Conservation (phyloP, 35 echinoderm and acorn worm species). For the Stichopus chloronotus region DNA sequence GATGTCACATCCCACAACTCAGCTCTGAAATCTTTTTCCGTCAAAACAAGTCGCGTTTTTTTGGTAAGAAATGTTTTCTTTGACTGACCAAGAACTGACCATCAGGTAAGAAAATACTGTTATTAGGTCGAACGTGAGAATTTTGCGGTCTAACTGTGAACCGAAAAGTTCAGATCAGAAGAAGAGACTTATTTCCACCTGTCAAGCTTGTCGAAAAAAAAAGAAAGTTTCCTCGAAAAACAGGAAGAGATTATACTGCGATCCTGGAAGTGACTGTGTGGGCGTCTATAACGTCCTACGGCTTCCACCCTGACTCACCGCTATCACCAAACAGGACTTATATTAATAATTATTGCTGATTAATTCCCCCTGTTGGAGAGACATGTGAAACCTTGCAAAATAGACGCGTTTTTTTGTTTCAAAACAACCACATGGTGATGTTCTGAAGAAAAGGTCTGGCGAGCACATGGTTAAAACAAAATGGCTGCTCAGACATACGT, state of each 20-base stretch:
- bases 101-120: background rate
- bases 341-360: background rate
- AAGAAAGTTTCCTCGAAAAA: background rate
- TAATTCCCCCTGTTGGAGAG: background rate
- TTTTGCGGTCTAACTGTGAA: background rate
- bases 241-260: background rate
- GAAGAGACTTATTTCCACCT: background rate
- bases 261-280: background rate
- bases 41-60: background rate
- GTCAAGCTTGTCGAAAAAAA: background rate
- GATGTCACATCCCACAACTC: no score
- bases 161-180: background rate
- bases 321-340: background rate
- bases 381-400: background rate
- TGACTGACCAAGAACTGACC: background rate
- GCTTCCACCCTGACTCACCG: constrained; percentile 1
- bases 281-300: background rate
- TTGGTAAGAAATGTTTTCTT: background rate
- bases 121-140: background rate
- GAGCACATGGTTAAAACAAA: background rate
- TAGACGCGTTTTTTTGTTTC: background rate
- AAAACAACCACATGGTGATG: background rate
- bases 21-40: background rate
- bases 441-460: background rate
- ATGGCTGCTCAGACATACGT: no score